Base-by-base conservation (phyloP, 2,797 vertebrate genomes). In the Ciconia nigra region DNA sequence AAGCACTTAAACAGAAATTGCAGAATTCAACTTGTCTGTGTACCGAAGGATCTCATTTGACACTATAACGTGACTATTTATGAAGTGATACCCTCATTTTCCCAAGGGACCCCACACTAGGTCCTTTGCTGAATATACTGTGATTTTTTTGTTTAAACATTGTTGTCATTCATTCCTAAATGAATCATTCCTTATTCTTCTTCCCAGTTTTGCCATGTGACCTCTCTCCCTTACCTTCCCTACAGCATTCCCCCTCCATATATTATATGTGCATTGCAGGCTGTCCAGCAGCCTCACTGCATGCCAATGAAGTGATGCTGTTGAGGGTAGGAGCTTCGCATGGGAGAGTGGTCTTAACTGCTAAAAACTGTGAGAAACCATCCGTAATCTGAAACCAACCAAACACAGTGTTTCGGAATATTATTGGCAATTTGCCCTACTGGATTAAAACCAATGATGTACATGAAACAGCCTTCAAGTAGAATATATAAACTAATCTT, bases 41-140 rank as follows among this genome's bases (percentile, higher is more conserved):
- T 47, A 41, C 15, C 0, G 4, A 42, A 70, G 25, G 18, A 49
- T 66, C 47, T 84, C 19, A n/a, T 83, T 21, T 84, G 59, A 52
- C 15, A 21, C 20, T 66, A 15, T 3, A 2, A 25, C 0, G 0
- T 58, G 26, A 26, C 62, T 83, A 4, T 70, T 89, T 67, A 82
- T 49, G 31, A 66, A 79, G 28, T 49, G n/a, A 44, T 37, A 52
- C 13, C 20, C n/a, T 79, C 0, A 0, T 63, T 91, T 94, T 77
- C 81, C 57, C 49, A 41, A 83, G 24, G 13, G 35, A 86, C n/a
- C 7, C 17, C 57, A 44, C 29, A 37, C 11, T 16, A 37, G 19
- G 9, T 70, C 31, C 26, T 62, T 57, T 73, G 37, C 59, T 85
- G 31, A 87, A 46, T 37, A 37, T 2, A 5, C n/a, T 73, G 39